Conservation (phyloP, 2,113 vertebrate species). For the Rhadina sibilatrix region DNA sequence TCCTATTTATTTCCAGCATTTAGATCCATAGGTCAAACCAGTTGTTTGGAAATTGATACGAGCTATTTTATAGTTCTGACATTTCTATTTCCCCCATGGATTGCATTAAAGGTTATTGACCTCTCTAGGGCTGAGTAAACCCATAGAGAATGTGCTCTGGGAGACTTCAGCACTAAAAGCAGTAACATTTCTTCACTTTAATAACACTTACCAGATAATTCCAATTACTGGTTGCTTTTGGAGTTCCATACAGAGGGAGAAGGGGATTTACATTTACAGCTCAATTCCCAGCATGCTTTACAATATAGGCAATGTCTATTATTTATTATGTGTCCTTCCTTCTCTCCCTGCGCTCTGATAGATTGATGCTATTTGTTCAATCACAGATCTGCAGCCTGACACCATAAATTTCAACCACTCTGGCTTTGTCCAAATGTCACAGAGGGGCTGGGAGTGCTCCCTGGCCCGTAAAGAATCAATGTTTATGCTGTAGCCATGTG, state of each 20-base stretch:
- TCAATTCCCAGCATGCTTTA: constrained; percentile 13
- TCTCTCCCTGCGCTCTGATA: not conserved
- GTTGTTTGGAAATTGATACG: constrained; percentile 37
- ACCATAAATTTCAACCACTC: not conserved
- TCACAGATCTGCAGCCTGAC: not conserved
- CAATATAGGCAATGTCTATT: not conserved
- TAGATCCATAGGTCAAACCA: constrained; percentile 16
- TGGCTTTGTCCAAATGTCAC: constrained; percentile 12
- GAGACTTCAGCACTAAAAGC: not conserved
- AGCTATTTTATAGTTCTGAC: constrained; percentile 26
- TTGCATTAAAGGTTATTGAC: constrained; percentile 24
- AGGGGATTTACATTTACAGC: constrained; percentile 16
- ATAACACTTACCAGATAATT: constrained; percentile 28
- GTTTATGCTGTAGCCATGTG: not conserved
- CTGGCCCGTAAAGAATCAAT: not conserved
- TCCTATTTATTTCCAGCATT: not conserved
- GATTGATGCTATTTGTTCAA: not conserved
- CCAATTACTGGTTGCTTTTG: constrained; percentile 39
- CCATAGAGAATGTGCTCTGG: not conserved
- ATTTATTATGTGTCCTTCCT: not conserved
- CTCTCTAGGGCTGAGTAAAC: not conserved
- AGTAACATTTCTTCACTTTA: not conserved
- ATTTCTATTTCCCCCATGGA: constrained; percentile 37
- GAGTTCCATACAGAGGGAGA: not conserved
- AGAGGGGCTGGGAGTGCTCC: not conserved